phyloP scores from a whole-genome alignment of 2,113 vertebrate species.

The Boulengeromyrus knoepffleri region DNA sequence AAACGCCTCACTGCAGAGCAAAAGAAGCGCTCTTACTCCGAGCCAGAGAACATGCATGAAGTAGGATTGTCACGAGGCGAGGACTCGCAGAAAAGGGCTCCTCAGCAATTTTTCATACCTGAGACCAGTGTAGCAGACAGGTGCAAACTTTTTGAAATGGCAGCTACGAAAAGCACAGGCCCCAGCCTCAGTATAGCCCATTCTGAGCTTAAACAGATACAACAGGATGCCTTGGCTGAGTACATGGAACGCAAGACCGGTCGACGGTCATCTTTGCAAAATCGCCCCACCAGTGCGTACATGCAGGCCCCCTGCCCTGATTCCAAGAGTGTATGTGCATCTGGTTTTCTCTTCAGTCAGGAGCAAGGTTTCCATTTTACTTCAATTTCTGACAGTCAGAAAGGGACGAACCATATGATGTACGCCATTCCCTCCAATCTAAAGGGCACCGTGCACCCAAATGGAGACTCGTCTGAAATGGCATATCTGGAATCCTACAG shows the following conservation, averaged over 20 bases:
- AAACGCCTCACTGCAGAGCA: constrained; percentile 75
- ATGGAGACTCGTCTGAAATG: constrained; percentile 36
- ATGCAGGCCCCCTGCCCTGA: constrained; percentile 56
- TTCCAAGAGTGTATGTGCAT: constrained; percentile 60
- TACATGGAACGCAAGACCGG: constrained; percentile 82
- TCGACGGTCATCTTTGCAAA: constrained; percentile 44
- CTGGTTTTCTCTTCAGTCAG: constrained; percentile 77
- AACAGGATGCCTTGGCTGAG: constrained; percentile 79
- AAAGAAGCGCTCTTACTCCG: constrained; percentile 89
- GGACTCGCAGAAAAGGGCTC: constrained; percentile 49
- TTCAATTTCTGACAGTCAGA: constrained; percentile 39
- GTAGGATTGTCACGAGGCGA: constrained; percentile 71
- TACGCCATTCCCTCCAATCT: constrained; percentile 50
- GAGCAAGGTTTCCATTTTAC: constrained; percentile 53
- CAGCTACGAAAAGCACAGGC: constrained; percentile 37
- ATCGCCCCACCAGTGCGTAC: constrained; percentile 64
- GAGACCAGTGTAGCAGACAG: constrained; percentile 78
- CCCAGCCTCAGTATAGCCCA: constrained; percentile 41
- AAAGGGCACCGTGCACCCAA: constrained; percentile 41
- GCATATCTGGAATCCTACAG: constrained; percentile 33
- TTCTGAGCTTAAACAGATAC: constrained; percentile 77
- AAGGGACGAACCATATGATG: constrained; percentile 33
- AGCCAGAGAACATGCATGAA: constrained; percentile 90
- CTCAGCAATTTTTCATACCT: constrained; percentile 45
- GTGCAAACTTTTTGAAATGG: constrained; percentile 79